A percentile compares a stretch with the other conserved stretches of the same genome.
phyloP scores from a whole-genome alignment of 2,888 invertebrate species.

The Tolmerus cingulatus region DNA sequence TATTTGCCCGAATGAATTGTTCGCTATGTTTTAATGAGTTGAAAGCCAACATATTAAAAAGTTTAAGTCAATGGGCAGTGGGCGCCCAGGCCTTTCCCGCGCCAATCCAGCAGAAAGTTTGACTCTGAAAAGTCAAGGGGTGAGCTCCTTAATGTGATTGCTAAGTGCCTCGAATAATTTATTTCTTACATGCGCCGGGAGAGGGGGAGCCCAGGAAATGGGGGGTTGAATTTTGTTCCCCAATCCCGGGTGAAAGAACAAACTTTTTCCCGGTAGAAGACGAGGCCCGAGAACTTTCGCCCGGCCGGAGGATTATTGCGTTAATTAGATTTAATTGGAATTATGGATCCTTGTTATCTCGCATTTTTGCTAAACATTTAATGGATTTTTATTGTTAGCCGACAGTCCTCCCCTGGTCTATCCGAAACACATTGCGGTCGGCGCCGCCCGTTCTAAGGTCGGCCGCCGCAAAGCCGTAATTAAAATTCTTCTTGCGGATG shows the following conservation, averaged over 20 bases:
- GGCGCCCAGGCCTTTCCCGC: background rate
- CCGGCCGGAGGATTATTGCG: background rate
- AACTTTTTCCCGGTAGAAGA: background rate
- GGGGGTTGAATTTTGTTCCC: background rate
- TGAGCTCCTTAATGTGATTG: background rate
- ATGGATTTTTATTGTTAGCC: background rate
- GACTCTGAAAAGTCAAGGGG: background rate
- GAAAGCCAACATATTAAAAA: constrained; percentile 35
- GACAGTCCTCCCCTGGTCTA: background rate
- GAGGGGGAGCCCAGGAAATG: background rate
- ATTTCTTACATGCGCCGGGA: background rate
- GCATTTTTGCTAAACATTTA: background rate
- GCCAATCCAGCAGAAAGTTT: background rate
- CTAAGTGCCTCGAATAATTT: constrained; percentile 27
- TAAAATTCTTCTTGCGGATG: background rate
- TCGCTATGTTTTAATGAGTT: constrained; percentile 37
- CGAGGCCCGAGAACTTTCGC: background rate
- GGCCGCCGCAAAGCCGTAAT: background rate
- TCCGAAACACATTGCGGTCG: background rate
- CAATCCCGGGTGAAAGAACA: background rate
- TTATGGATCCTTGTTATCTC: background rate
- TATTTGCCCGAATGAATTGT: constrained; percentile 24
- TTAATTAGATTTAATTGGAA: background rate
- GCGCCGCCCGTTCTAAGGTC: background rate
- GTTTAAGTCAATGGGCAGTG: background rate